Base-by-base conservation (phyloP, 92 coral and sea anemone species). In the Nematostella vectensis region DNA sequence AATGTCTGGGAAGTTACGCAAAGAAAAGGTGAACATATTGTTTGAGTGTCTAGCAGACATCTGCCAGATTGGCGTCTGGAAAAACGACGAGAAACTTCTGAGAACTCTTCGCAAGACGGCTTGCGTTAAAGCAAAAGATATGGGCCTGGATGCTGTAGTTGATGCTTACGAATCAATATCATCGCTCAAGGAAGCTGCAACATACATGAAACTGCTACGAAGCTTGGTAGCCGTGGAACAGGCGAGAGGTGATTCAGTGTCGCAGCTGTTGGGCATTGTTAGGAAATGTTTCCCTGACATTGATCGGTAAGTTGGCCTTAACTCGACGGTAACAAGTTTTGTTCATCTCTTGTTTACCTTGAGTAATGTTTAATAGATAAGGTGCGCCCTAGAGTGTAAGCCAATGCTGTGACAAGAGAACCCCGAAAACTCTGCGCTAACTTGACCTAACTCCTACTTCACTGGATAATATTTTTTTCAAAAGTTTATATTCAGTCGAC, bases 271-370 rank as follows among this genome's bases (percentile, higher is more conserved):
- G 18, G 51, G 21, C 4, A 45, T 45, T 6, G 15, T 33, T 6
- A 33, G 40, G 40, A 15, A 33, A n/a, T n/a, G n/a, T n/a, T n/a
- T n/a, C n/a, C n/a, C n/a, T n/a, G 28, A 42, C 13, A 61, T 61
- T 25, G 67, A 61, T 30, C 47, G 67, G 67, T 47, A 61, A 42
- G 67, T n/a, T n/a, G n/a, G n/a, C n/a, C n/a, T n/a, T n/a, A n/a
- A n/a, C n/a, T n/a, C n/a, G n/a, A n/a, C n/a, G n/a, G n/a, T n/a
- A n/a, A n/a, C n/a, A n/a, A n/a, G n/a, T n/a, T n/a, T n/a, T n/a
- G n/a, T n/a, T n/a, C n/a, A n/a, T n/a, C n/a, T n/a, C n/a, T n/a
- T n/a, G n/a, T n/a, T n/a, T n/a, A n/a, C n/a, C n/a, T n/a, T n/a
- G n/a, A n/a, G n/a, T n/a, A n/a, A n/a, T n/a, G n/a, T n/a, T n/a